These are phyloP conservation scores for Lates calcarifer DNA, from an alignment of 2,113 vertebrate genomes.

Conservation along the genomic window DNA sequence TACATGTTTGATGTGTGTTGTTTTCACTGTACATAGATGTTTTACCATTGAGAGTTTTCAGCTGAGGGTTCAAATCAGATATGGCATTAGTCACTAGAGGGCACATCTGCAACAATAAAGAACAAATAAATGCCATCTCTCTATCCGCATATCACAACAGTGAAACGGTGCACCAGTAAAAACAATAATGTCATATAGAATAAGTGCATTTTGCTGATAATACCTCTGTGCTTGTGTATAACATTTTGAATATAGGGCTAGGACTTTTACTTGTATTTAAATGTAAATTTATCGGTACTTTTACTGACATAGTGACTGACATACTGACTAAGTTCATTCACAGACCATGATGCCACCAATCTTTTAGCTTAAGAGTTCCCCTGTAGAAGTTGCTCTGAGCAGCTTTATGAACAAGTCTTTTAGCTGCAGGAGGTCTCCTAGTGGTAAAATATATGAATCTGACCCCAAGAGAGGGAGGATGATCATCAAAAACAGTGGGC, in stretches of 20 bases:
- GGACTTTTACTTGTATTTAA: neutral
- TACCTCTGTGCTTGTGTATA: neutral
- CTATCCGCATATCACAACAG: neutral
- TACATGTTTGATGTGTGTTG: neutral
- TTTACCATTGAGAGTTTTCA: slow-evolving; percentile 86
- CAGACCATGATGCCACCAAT: neutral
- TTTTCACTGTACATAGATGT: neutral
- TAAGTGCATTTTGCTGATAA: neutral
- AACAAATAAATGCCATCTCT: neutral
- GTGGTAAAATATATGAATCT: neutral
- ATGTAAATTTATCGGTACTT: neutral
- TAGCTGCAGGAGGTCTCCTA: too few species aligned
- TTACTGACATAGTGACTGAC: too few species aligned
- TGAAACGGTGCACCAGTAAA: neutral
- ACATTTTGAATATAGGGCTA: neutral
- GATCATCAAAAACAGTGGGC: neutral
- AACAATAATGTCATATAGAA: neutral
- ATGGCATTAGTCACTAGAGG: slow-evolving; percentile 73
- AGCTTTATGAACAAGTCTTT: neutral
- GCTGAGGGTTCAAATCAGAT: slow-evolving; percentile 73
- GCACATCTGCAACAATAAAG: slow-evolving; percentile 81
- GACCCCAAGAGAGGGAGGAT: neutral
- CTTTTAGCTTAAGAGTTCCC: neutral
- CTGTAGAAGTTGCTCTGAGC: neutral
- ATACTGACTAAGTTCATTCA: neutral